Percentiles rank a stretch among this genome's conserved stretches.
Evolutionary conservation across 2,888 invertebrate genomes (phyloP).

Genomic region (Congeria kusceri): DNA sequence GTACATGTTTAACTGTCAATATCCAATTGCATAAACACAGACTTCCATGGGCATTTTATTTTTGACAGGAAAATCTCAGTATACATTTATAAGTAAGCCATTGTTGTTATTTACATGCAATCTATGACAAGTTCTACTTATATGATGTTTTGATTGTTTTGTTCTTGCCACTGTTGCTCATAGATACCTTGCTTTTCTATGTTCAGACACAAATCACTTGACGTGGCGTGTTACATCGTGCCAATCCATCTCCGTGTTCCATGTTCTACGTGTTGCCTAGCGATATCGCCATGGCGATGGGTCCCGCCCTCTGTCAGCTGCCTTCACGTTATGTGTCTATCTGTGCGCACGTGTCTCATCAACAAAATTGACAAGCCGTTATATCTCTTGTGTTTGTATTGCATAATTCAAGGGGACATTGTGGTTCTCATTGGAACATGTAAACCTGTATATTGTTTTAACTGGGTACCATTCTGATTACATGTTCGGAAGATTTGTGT

Average conservation of each 20-base stretch:
- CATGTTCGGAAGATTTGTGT: background rate
- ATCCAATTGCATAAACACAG: no score
- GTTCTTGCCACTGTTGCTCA: slow-evolving; percentile 23
- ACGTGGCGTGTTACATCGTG: slow-evolving; percentile 55
- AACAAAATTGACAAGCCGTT: no score
- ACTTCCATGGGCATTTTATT: no score
- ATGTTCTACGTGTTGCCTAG: slow-evolving; percentile 59
- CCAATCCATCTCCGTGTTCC: slow-evolving; percentile 55
- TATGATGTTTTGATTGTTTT: background rate
- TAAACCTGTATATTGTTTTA: background rate
- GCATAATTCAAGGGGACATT: no score
- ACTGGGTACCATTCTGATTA: background rate
- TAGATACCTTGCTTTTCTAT: slow-evolving; percentile 62
- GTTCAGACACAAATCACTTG: slow-evolving; percentile 62
- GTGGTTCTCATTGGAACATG: slow-evolving; percentile 1
- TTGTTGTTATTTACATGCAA: no score
- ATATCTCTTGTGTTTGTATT: no score
- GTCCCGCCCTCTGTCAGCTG: slow-evolving; percentile 25
- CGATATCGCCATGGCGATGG: slow-evolving; percentile 23
- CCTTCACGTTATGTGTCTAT: slow-evolving; percentile 28
- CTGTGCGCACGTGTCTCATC: slow-evolving; percentile 20
- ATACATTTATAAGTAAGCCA: no score
- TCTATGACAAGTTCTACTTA: no score
- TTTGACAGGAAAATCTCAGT: no score
- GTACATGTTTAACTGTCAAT: no score